Evolutionary conservation across 2,797 vertebrate genomes (phyloP), one percentile per base, ranked within the genome.

Genomic region (Protosalanx chinensis): DNA sequence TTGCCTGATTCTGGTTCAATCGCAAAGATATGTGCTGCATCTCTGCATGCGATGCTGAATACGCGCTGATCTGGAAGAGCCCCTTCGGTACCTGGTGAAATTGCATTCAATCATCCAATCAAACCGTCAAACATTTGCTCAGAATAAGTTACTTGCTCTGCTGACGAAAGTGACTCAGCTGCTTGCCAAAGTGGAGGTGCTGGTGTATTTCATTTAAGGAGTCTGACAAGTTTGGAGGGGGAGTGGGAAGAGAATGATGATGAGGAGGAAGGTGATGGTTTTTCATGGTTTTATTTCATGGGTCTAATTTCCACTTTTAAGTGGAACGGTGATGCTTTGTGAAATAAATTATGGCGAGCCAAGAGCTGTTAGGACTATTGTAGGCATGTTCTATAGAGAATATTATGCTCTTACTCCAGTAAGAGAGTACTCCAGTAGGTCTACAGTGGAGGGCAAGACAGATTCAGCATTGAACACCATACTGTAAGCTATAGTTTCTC

Each of bases 91-190:
- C 66, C 76, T 74, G 72, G 61, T 58, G 70, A 84, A 81, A 84
- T 76, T 69, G 65, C 83, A 85, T 84, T 79, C 10, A 85, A 84
- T 84, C 76, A 81, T 80, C 77, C 75, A 84, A 86, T 81, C 85
- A 85, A 80, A 76, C 79, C 77, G 78, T 84, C 81, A 74, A 83
- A 76, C 69, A 80, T 75, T 80, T 77, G 68, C 76, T 67, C 72
- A 78, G 79, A 82, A 71, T 70, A 29, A 68, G 71, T 79, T 74
- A 77, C 70, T 69, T 68, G 76, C 71, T 77, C 46, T 80, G 68
- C 85, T 82, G 75, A 79, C 58, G 84, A 81, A 87, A 60, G 68
- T 72, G 77, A 72, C 70, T 80, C 76, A 67, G 73, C 49, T 77
- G 51, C 41, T 46, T 46, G 41, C 41, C 41, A 46, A 46, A 72